Evolutionary conservation across 2,888 invertebrate species (phyloP), one percentile per base, ranked within the genome.

Genomic region (Uropetala carovei): DNA sequence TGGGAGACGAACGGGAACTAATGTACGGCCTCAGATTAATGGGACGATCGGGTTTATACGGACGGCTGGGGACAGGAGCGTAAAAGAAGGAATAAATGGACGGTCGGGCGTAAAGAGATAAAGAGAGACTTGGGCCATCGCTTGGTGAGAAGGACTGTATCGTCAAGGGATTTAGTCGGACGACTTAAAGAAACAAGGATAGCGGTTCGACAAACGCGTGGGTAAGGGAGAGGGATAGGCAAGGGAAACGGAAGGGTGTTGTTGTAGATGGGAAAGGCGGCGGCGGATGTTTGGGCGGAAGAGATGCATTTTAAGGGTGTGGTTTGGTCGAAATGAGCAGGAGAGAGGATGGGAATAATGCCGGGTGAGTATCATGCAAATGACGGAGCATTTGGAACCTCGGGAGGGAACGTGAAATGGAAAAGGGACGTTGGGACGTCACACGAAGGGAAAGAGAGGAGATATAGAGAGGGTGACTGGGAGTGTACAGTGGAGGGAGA

Each of bases 311-410:
- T 22, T 18, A 83, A 83, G 30, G 56, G 43, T 30, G 43, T 18
- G 83, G 30, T 43, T 43, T 5, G 43, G 4, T 43, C 8, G 43
- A 43, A 43, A 43, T 43, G 64, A 43, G 30, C 4, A n/a, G 43
- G 14, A 11, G 83, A 18, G 57, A 75, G 56, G 83, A 56, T n/a
- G 27, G 18, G 57, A 83, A 83, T 57, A n/a, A 56, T 16, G 83
- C n/a, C 56, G n/a, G 83, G 83, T 57, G 22, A 8, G 83, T n/a
- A 57, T 57, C 18, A 83, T 56, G 83, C 14, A 57, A 83, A 57
- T n/a, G 83, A n/a, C 83, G 83, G 83, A 83, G 57, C 43, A 57
- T 83, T 56, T 18, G 83, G 83, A 16, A 57, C 56, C 56, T 57
- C 57, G 83, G 57, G n/a, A 57, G 14, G n/a, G 83, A n/a, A 83